Base-by-base conservation (phyloP, 2,888 invertebrate species). In the Pachymerium ferrugineum region DNA sequence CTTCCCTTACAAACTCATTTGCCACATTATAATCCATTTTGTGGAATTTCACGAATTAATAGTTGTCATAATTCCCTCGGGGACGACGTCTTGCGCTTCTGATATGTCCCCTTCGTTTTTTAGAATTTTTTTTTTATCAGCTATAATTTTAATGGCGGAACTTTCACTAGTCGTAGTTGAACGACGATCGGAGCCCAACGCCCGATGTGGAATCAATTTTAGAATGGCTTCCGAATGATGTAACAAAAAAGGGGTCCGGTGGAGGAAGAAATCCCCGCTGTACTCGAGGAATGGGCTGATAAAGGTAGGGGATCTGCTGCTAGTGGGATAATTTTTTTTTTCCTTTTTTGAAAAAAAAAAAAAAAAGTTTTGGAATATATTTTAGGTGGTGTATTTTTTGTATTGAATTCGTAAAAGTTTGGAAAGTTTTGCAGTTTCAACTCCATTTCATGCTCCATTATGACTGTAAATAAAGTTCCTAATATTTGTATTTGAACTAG, bases 11-110 rank as follows among this genome's bases (percentile, higher is more conserved):
- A 47, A 47, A 16, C 47, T 47, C 47, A 47, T 47, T 47, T 47
- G 47, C 47, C 47, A 47, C 47, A 47, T 47, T 47, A 47, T 47
- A 47, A 47, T 47, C 47, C 47, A 47, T 47, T 47, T 47, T 47
- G 47, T 19, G 16, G 47, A 47, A 47, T 47, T 47, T 47, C 47
- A 47, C 47, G 1, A 3, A 47, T 47, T 47, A 47, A 47, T 47
- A 47, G 47, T 47, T 47, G 47, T 47, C 47, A 47, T 47, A 16
- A 47, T 47, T 47, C 22, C 47, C 47, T 47, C 47, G 47, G 47
- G 47, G 47, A 47, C 47, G 4, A 22, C 6, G n/a, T 16, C n/a
- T 14, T 16, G 16, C 8, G 4, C 47, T 47, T 47, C 47, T 47
- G 47, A 47, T 16, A 47, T 8, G 16, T 47, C 19, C 19, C 47